A percentile compares a stretch with the other conserved stretches of the same genome.
phyloP scores from a whole-genome alignment of 64 coral and sea anemone species.

The Porites lutea region DNA sequence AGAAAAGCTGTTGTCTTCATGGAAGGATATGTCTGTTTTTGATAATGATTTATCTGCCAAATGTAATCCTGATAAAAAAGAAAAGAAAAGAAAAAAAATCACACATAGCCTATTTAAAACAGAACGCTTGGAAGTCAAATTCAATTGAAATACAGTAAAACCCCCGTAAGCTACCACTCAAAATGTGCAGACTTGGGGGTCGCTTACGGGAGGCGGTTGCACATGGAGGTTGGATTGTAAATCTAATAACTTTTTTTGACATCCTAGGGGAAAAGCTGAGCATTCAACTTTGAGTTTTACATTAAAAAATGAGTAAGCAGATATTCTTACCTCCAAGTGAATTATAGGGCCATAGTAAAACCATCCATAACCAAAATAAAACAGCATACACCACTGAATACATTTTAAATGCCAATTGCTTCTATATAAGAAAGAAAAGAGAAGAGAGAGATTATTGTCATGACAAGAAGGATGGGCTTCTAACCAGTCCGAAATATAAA shows the following conservation, averaged over 20 bases:
- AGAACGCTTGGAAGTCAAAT: too few relatives aligned
- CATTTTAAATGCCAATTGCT: slow-evolving; percentile 57
- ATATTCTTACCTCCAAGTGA: slow-evolving; percentile 41
- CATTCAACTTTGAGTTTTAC: too few relatives aligned
- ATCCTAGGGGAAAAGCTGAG: too few relatives aligned
- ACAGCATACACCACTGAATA: slow-evolving; percentile 54
- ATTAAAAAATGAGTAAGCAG: not conserved
- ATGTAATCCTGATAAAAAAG: slow-evolving; percentile 24
- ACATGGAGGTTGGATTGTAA: too few relatives aligned
- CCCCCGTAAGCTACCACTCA: too few relatives aligned
- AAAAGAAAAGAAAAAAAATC: not conserved
- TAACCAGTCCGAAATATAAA: too few relatives aligned
- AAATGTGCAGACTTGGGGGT: too few relatives aligned
- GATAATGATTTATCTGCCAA: not conserved
- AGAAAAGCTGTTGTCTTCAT: slow-evolving; percentile 59
- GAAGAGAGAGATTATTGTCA: not conserved
- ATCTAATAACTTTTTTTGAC: too few relatives aligned
- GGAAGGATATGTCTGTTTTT: slow-evolving; percentile 29
- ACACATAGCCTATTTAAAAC: not conserved
- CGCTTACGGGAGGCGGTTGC: too few relatives aligned
- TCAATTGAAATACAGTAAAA: too few relatives aligned
- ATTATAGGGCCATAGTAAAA: slow-evolving; percentile 74
- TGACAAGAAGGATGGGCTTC: not conserved
- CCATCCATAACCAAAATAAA: slow-evolving; percentile 70
- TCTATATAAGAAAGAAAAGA: slow-evolving; percentile 29